phyloP scores from a whole-genome alignment of 2,888 invertebrate species.

The Ectropis crepuscularia region DNA sequence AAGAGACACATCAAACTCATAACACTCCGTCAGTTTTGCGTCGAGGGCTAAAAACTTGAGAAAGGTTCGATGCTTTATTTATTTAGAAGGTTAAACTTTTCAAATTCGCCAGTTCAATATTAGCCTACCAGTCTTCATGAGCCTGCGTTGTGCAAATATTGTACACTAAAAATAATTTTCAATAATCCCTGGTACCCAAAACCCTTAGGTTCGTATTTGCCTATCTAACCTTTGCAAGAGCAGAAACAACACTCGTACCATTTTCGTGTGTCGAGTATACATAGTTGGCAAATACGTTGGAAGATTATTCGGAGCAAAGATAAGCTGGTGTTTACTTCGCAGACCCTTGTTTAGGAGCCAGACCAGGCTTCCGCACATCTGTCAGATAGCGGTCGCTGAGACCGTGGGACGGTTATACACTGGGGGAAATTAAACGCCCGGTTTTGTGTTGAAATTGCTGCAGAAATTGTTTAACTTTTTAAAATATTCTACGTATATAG shows the following conservation, averaged over 20 bases:
- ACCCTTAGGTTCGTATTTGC: not conserved
- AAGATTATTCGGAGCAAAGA: slow-evolving; percentile 12
- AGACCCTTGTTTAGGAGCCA: slow-evolving; percentile 24
- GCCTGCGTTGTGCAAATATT: too few relatives aligned
- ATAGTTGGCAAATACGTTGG: slow-evolving; percentile 1
- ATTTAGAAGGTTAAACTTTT: too few relatives aligned
- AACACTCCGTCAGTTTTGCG: too few relatives aligned
- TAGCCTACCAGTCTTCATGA: too few relatives aligned
- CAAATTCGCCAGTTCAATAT: too few relatives aligned
- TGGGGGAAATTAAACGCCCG: not conserved
- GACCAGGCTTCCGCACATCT: slow-evolving; percentile 18
- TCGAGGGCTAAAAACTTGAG: too few relatives aligned
- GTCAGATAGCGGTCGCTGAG: slow-evolving; percentile 24
- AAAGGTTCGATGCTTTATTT: too few relatives aligned
- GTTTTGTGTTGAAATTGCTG: too few relatives aligned
- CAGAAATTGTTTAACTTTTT: too few relatives aligned
- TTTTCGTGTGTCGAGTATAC: not conserved
- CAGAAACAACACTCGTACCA: not conserved
- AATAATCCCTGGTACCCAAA: not conserved
- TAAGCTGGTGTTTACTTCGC: slow-evolving; percentile 17
- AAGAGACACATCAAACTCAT: too few relatives aligned
- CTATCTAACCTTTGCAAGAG: not conserved
- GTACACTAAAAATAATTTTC: too few relatives aligned
- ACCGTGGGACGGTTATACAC: slow-evolving; percentile 2
- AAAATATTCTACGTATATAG: too few relatives aligned